A percentile compares a stretch with the other conserved stretches of the same genome.
Evolutionary conservation across 2,888 invertebrate species (phyloP).

Genomic region (Camptogramma bilineatum): DNA sequence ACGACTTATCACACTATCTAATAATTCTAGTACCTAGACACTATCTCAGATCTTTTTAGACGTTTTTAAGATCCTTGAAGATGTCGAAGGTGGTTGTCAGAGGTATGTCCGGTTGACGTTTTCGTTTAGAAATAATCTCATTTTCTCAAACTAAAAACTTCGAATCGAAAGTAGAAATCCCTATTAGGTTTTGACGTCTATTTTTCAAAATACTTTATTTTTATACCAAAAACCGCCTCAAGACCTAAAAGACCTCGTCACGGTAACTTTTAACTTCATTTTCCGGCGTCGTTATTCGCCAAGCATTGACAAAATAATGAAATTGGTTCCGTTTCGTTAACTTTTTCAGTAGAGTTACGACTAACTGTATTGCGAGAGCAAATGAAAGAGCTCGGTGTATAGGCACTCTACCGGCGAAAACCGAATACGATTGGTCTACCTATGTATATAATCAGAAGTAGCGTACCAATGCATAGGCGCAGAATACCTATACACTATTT

Average conservation of each 20-base stretch:
- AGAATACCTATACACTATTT: background rate
- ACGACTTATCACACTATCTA: too few relatives aligned
- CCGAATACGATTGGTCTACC: background rate
- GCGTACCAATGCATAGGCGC: background rate
- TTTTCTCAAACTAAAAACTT: too few relatives aligned
- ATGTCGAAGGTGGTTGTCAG: too few relatives aligned
- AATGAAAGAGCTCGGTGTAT: conserved; percentile 11
- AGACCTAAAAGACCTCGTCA: background rate
- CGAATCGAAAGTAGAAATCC: too few relatives aligned
- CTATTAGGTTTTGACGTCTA: too few relatives aligned
- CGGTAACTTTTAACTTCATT: background rate
- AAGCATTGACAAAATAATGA: conserved; percentile 4
- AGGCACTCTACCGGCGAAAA: conserved; percentile 2
- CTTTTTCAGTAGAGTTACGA: conserved; percentile 15
- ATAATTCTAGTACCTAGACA: too few relatives aligned
- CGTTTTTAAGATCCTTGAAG: too few relatives aligned
- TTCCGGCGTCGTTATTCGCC: conserved; percentile 1
- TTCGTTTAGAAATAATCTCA: too few relatives aligned
- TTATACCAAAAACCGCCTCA: background rate
- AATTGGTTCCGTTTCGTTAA: conserved; percentile 17
- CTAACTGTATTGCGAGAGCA: conserved; percentile 10
- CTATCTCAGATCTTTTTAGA: too few relatives aligned
- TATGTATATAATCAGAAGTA: background rate
- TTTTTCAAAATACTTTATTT: background rate
- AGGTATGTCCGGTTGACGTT: too few relatives aligned